Conservation (phyloP, 2,113 vertebrate species). For the Tinamus guttatus region DNA sequence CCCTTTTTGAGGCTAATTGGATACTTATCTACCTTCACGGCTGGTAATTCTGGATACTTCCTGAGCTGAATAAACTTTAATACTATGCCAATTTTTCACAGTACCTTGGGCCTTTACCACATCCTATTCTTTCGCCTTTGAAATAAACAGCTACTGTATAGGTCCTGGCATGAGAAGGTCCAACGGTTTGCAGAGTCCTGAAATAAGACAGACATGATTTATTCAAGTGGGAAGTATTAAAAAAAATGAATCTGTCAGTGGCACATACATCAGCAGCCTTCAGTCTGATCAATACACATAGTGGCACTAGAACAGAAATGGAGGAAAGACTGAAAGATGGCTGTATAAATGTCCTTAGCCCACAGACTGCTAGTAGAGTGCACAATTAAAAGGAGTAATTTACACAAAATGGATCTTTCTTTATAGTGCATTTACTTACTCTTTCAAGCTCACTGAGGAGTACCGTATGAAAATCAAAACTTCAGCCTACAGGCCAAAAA, state of each 20-base stretch:
- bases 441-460: not conserved
- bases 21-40: not conserved
- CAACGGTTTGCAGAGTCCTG: conserved; percentile 97
- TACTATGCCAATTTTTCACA: not conserved
- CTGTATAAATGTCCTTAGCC: not conserved
- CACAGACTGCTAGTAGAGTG: not conserved
- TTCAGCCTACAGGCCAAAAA: not conserved
- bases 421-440: not conserved
- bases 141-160: conserved; percentile 99
- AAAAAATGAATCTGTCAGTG: not conserved
- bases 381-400: not conserved
- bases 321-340: not conserved
- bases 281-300: not conserved
- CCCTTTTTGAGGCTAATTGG: not conserved
- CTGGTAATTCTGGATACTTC: not conserved
- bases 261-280: not conserved
- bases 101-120: conserved; percentile 98
- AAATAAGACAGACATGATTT: conserved; percentile 22
- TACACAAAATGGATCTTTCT: not conserved
- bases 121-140: conserved; percentile 97
- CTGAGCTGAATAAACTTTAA: not conserved
- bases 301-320: not conserved
- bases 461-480: not conserved
- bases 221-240: not conserved
- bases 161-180: conserved; percentile 95